Conservation (phyloP, 1,140 invertebrate genomes). For the Drosophila albomicans region DNA sequence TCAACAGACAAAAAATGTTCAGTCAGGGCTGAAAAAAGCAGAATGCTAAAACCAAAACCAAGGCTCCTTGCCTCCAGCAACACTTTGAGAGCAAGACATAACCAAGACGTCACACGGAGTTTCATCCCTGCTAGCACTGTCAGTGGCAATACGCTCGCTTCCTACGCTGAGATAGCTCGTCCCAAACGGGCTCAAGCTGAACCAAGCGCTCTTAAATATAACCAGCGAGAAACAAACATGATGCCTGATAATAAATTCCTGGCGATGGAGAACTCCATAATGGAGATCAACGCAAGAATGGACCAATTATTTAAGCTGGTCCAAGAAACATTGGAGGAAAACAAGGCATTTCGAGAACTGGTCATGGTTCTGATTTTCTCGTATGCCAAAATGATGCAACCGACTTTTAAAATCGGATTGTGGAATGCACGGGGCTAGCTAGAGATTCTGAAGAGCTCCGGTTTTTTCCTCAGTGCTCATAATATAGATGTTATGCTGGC, state of each 20-base stretch:
- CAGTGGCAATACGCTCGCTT: background rate
- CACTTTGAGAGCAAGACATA: background rate
- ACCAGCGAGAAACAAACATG: too few relatives aligned
- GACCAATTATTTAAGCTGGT: conserved; percentile 35
- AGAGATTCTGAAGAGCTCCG: conserved; percentile 11
- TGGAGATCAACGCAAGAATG: conserved; percentile 23
- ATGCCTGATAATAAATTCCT: too few relatives aligned
- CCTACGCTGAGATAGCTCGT: background rate
- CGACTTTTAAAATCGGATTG: conserved; percentile 15
- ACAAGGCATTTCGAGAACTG: conserved; percentile 31
- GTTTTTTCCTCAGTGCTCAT: conserved; percentile 16
- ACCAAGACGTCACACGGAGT: background rate
- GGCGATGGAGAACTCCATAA: too few relatives aligned
- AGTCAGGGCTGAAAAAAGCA: background rate
- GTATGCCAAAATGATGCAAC: too few relatives aligned
- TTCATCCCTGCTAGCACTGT: background rate
- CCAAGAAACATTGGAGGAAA: conserved; percentile 23
- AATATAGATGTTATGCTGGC: conserved; percentile 30
- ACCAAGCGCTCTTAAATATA: too few relatives aligned
- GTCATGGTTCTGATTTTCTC: conserved; percentile 16
- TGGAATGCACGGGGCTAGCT: conserved; percentile 25
- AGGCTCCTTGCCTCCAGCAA: background rate
- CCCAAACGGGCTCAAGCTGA: background rate
- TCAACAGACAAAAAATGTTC: background rate
- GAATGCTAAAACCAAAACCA: background rate